Evolutionary conservation across 2,888 invertebrate genomes (phyloP).

Genomic region (Hypomecis atomaria): DNA sequence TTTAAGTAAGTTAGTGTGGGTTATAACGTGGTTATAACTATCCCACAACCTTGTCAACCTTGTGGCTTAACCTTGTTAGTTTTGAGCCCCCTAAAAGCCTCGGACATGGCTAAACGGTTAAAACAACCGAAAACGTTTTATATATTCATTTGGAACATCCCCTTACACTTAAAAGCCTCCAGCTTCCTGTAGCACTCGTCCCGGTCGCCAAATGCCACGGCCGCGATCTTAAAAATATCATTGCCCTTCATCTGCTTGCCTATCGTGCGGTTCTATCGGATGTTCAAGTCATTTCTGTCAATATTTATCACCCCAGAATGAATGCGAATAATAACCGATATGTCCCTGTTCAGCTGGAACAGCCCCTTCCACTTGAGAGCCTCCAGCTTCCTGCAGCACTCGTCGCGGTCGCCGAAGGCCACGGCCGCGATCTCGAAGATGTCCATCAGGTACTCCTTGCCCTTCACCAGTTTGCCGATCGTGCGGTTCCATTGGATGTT

Average conservation of each 20-base stretch:
- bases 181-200: slow-evolving; percentile 92
- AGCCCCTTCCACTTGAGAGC: slow-evolving; percentile 90
- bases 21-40: too few species aligned
- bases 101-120: too few species aligned
- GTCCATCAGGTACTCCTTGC: slow-evolving; percentile 93
- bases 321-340: too few species aligned
- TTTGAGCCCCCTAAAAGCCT: too few species aligned
- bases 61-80: too few species aligned
- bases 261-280: slow-evolving; percentile 91
- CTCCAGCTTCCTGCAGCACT: slow-evolving; percentile 90
- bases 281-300: slow-evolving; percentile 90
- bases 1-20: too few species aligned
- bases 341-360: slow-evolving; percentile 88
- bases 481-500: slow-evolving; percentile 92
- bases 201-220: slow-evolving; percentile 92
- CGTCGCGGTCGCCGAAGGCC: slow-evolving; percentile 93
- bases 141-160: slow-evolving; percentile 87
- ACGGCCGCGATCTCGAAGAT: slow-evolving; percentile 93
- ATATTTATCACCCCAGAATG: too few species aligned
- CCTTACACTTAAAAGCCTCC: slow-evolving; percentile 91
- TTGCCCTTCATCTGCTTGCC: slow-evolving; percentile 91
- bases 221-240: slow-evolving; percentile 93
- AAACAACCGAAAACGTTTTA: too few species aligned
- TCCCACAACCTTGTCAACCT: too few species aligned
- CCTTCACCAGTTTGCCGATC: slow-evolving; percentile 89